A percentile compares a stretch with the other conserved stretches of the same genome.
Evolutionary conservation across 2,797 vertebrate species (phyloP).

Genomic region (Enoplosus armatus): DNA sequence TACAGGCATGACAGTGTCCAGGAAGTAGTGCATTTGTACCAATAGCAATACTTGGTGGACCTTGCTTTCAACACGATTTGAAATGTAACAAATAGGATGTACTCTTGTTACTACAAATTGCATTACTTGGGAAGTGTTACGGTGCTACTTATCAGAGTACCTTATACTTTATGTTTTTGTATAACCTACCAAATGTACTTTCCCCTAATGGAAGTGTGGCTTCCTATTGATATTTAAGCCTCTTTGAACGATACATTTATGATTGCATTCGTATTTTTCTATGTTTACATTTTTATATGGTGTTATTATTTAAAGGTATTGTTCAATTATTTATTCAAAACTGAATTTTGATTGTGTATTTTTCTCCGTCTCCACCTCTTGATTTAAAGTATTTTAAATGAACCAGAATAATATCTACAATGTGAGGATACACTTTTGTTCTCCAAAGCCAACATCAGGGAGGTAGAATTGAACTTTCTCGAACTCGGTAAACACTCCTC

Average conservation of each 20-base stretch:
- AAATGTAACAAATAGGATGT: not conserved
- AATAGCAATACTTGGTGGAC: not conserved
- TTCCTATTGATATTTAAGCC: not conserved
- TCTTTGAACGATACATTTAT: not conserved
- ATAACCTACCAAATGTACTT: not conserved
- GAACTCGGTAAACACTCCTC: constrained; percentile 27
- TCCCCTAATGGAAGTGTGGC: not conserved
- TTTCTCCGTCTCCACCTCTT: not conserved
- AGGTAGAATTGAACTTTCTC: constrained; percentile 5
- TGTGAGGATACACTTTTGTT: not conserved
- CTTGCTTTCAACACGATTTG: constrained; percentile 6
- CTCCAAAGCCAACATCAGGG: constrained; percentile 4
- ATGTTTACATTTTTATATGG: not conserved
- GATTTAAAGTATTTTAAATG: not conserved
- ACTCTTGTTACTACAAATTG: not conserved
- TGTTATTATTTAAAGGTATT: not conserved
- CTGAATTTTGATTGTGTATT: not conserved
- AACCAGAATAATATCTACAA: not conserved
- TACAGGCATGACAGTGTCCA: constrained; percentile 24
- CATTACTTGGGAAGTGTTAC: not conserved
- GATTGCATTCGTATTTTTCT: not conserved
- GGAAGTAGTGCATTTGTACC: constrained; percentile 29
- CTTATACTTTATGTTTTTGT: not conserved
- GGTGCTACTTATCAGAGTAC: not conserved
- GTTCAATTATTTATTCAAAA: not conserved